Conservation (phyloP, 1,140 invertebrate species). For the Trachymyrmex cornetzi region DNA sequence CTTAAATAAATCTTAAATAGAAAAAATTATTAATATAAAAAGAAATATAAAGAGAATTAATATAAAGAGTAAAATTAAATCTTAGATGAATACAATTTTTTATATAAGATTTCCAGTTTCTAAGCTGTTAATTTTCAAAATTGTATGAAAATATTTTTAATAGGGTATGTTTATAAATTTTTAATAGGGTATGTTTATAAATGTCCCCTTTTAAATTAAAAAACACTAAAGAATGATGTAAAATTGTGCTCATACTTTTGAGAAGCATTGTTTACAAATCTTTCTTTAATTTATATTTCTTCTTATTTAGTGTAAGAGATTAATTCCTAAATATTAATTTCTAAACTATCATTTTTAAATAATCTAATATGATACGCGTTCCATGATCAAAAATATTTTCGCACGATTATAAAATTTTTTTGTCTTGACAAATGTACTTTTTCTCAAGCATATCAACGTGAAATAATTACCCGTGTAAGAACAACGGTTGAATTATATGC, state of each 20-base stretch:
- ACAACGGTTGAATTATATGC: conserved; percentile 45
- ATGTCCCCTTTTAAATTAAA: neutral
- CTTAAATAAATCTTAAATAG: neutral
- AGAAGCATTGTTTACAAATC: neutral
- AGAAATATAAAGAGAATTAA: too few species aligned
- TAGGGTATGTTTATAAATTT: neutral
- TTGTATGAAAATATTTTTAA: neutral
- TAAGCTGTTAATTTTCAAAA: neutral
- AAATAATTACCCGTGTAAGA: conserved; percentile 47
- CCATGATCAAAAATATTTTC: neutral
- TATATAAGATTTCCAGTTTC: neutral
- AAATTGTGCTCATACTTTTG: neutral
- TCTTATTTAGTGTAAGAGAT: neutral
- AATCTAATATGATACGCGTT: neutral
- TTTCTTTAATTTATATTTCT: conserved; percentile 3
- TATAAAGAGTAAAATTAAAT: neutral
- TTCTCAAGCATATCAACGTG: neutral
- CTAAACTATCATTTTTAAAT: neutral
- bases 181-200: neutral
- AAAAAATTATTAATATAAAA: neutral
- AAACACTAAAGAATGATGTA: neutral
- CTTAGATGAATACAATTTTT: neutral
- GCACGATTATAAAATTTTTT: neutral
- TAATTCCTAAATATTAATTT: too few species aligned
- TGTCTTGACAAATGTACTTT: conserved; percentile 11